Evolutionary conservation across 2,113 vertebrate genomes (phyloP).

Genomic region (Clarias macrocephalus): DNA sequence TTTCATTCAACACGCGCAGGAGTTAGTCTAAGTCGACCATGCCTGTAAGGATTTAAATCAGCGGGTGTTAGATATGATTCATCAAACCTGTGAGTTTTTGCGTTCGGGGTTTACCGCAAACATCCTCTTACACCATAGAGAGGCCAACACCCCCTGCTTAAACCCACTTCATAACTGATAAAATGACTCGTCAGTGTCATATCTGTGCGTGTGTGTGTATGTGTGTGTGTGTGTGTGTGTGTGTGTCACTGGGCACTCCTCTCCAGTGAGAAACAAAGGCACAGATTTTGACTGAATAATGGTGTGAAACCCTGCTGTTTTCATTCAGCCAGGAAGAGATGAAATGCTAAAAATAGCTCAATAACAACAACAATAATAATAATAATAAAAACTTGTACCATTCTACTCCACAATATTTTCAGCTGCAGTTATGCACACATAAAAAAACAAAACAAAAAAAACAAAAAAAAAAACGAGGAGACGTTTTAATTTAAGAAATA

Average conservation of each 20-base stretch:
- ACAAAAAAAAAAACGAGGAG: neutral
- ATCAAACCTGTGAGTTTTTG: neutral
- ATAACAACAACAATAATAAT: neutral
- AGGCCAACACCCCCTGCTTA: neutral
- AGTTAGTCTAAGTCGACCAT: neutral
- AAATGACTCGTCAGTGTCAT: neutral
- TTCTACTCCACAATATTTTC: neutral
- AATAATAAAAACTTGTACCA: neutral
- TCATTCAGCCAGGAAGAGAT: constrained; percentile 46
- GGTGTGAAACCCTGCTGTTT: constrained; percentile 57
- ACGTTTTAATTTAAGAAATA: neutral
- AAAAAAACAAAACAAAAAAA: too few species aligned
- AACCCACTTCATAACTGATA: neutral
- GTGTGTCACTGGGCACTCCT: constrained; percentile 1
- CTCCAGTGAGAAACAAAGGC: constrained; percentile 24
- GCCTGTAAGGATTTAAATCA: constrained; percentile 2
- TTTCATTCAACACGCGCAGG: neutral
- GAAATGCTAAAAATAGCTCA: constrained; percentile 55
- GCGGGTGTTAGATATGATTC: neutral
- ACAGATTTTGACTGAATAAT: constrained; percentile 62
- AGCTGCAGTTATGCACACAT: neutral
- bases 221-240: neutral
- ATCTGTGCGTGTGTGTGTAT: neutral
- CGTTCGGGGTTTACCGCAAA: neutral
- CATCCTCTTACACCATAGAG: neutral